phyloP scores from a whole-genome alignment of 2,797 vertebrate species.

The Trematomus bernacchii region DNA sequence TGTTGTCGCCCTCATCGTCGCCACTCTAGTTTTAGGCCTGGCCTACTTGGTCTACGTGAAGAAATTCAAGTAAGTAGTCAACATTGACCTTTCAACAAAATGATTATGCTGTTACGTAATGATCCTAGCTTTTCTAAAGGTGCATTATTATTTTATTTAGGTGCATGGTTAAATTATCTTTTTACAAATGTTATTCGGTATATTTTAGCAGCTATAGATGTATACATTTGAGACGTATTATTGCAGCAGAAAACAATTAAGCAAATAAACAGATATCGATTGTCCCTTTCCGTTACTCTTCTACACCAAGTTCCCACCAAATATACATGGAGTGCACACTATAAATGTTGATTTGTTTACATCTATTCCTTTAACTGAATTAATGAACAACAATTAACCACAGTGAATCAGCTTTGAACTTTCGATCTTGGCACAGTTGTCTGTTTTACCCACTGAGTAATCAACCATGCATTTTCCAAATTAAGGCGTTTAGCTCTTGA shows the following conservation, averaged over 20 bases:
- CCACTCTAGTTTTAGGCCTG: constrained; percentile 87
- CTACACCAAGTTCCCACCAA: neutral
- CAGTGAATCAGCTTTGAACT: neutral
- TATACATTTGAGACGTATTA: neutral
- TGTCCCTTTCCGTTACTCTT: neutral
- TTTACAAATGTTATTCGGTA: neutral
- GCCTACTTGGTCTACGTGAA: constrained; percentile 93
- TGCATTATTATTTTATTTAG: neutral
- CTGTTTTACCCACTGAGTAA: neutral
- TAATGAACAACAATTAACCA: neutral
- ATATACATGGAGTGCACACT: neutral
- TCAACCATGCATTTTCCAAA: constrained; percentile 8
- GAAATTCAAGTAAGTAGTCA: constrained; percentile 92
- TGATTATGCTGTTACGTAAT: neutral
- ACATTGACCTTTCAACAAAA: constrained; percentile 1
- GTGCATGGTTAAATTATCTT: neutral
- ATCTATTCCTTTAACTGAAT: neutral
- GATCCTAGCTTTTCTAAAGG: neutral
- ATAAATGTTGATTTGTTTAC: neutral
- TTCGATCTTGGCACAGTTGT: neutral
- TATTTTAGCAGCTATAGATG: neutral
- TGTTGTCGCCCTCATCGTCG: constrained; percentile 91
- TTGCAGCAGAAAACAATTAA: neutral
- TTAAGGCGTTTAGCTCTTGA: constrained; percentile 11
- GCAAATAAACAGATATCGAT: neutral